Evolutionary conservation across 2,888 invertebrate genomes (phyloP).

Genomic region (Tubulanus polymorphus): DNA sequence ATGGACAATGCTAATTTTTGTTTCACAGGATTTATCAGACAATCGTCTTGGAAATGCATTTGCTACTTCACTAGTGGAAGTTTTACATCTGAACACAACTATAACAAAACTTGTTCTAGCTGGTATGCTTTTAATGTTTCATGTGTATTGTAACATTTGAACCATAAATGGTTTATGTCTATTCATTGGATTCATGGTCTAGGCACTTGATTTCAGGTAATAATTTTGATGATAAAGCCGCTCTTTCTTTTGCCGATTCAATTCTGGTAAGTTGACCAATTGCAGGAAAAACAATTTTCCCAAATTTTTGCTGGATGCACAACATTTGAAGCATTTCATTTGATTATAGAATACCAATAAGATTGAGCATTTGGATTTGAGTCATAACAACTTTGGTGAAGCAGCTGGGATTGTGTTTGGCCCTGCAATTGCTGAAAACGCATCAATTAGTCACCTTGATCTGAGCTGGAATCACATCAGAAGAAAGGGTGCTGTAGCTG

Average conservation of each 20-base stretch:
- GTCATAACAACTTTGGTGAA: constrained; percentile 50
- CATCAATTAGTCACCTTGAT: constrained; percentile 45
- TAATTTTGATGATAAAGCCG: constrained; percentile 43
- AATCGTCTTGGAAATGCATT: constrained; percentile 37
- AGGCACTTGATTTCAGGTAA: constrained; percentile 40
- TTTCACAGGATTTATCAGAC: constrained; percentile 43
- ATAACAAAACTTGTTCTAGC: constrained; percentile 41
- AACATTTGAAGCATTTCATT: no score
- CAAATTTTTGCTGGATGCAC: neutral
- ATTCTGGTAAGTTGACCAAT: constrained; percentile 35
- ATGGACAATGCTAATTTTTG: constrained; percentile 1
- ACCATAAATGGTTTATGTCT: neutral
- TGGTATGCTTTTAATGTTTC: constrained; percentile 27
- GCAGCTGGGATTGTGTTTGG: constrained; percentile 43
- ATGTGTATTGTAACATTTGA: neutral
- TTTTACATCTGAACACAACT: constrained; percentile 38
- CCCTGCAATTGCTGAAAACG: constrained; percentile 50
- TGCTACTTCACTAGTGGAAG: constrained; percentile 34
- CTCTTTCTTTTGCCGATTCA: constrained; percentile 38
- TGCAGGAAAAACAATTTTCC: neutral
- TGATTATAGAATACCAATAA: constrained; percentile 37
- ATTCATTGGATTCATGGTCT: constrained; percentile 1
- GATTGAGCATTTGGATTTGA: constrained; percentile 46
- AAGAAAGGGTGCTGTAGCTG: constrained; percentile 46
- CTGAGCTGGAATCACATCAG: constrained; percentile 51